Evolutionary conservation across 2,888 invertebrate genomes (phyloP), one percentile per base, ranked within the genome.

Genomic region (Thera britannica): DNA sequence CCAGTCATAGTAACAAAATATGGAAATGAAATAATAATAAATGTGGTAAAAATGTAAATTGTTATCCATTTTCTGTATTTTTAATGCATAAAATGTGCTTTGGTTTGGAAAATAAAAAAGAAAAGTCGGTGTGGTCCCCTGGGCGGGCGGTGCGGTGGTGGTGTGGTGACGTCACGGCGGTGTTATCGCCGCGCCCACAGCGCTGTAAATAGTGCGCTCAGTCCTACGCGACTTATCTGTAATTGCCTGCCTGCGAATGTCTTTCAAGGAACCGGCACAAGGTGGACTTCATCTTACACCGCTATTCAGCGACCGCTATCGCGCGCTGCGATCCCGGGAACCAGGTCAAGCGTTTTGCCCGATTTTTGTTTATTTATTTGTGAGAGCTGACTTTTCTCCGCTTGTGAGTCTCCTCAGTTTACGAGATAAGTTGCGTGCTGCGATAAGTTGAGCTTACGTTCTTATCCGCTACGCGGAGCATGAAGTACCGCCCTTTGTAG

Each of bases 401-500:
- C 61, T 62, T 68, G 59, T 62, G 70, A 63, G 63, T 64, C 41
- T 61, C 54, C 56, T 55, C 44, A 56, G 65, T 57, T 62, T 64
- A 67, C 60, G 64, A 71, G 62, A 66, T 61, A 68, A 67, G 67
- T 67, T 65, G 46, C 60, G 58, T 58, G 5, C 58, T 57, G 62
- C 62, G 54, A 68, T 66, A 72, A 94, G 68, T 64, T 72, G 64
- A 71, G 73, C 96, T 96, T 95, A 98, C 98, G 94, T 98, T 98
- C 95, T 98, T 99, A 94, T 99, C 99, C 82, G 97, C 97, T 77
- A 99, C 98, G 84, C 98, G 95, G 68, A 99, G 95, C 97, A 99
- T 98, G 94, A 99, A 99, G 94, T 98, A 98, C 86, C 98, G 97
- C 82, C 98, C 98, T 95, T 98, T 98, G 94, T 98, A 98, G 92